Conservation (phyloP, 2,113 vertebrate species). For the Gambusia affinis region DNA sequence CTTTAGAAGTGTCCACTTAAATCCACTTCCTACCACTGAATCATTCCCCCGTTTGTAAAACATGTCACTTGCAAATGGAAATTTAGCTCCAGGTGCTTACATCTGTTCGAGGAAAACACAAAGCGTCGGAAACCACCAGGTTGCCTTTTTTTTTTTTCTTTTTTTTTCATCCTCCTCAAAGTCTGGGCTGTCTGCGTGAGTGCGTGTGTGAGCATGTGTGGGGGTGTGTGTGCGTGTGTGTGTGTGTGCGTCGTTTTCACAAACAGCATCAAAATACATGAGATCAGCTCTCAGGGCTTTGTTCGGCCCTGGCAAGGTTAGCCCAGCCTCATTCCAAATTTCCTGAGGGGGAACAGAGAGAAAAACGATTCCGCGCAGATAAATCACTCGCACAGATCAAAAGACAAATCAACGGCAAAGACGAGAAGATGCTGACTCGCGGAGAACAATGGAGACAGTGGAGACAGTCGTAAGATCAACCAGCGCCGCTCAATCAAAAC, state of each 20-base stretch:
- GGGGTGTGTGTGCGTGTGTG: slow-evolving; percentile 35
- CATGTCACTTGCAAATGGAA: slow-evolving; percentile 63
- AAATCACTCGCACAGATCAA: slow-evolving; percentile 83
- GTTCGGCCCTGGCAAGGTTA: slow-evolving; percentile 82
- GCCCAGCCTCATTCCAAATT: slow-evolving; percentile 79
- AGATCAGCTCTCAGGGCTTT: slow-evolving; percentile 78
- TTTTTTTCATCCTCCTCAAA: slow-evolving; percentile 38
- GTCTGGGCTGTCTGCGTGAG: slow-evolving; percentile 19
- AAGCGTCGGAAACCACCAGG: slow-evolving; percentile 51
- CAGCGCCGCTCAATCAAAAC: slow-evolving; percentile 69
- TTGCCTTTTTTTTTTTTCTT: background rate
- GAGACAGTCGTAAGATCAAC: slow-evolving; percentile 70
- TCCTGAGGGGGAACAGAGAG: slow-evolving; percentile 78
- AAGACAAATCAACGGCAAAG: slow-evolving; percentile 81
- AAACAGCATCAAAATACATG: slow-evolving; percentile 80
- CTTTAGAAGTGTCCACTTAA: slow-evolving; percentile 55
- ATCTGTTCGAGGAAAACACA: slow-evolving; percentile 53
- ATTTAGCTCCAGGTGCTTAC: slow-evolving; percentile 60
- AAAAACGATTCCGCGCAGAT: slow-evolving; percentile 82
- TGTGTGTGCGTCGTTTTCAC: slow-evolving; percentile 59
- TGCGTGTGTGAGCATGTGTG: slow-evolving; percentile 1
- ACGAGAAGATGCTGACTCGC: slow-evolving; percentile 82
- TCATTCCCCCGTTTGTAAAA: slow-evolving; percentile 59
- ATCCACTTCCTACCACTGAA: slow-evolving; percentile 57
- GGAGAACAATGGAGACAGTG: slow-evolving; percentile 79